Conservation (phyloP, 2,888 invertebrate genomes). For the Entomobrya multifasciata region DNA sequence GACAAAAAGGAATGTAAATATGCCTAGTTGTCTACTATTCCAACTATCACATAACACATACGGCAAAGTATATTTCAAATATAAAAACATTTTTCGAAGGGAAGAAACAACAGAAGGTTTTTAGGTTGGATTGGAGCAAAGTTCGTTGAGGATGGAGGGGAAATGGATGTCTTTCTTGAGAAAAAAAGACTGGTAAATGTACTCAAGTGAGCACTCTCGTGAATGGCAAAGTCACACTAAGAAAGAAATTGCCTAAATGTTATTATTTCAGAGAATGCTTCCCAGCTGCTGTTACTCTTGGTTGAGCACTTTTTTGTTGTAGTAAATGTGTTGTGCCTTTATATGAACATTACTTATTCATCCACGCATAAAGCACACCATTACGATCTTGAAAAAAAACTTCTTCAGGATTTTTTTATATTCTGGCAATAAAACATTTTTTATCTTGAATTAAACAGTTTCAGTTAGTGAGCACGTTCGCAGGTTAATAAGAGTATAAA, state of each 20-base stretch:
- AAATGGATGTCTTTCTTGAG: slow-evolving; percentile 47
- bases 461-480: slow-evolving; percentile 50
- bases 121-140: slow-evolving; percentile 39
- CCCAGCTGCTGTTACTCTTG: slow-evolving; percentile 63
- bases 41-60: no score
- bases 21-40: no score
- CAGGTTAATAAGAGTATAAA: slow-evolving; percentile 34
- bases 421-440: slow-evolving; percentile 49
- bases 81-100: no score
- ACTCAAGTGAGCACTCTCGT: no score
- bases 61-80: no score
- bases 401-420: slow-evolving; percentile 10
- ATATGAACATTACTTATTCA: slow-evolving; percentile 52
- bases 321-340: slow-evolving; percentile 28
- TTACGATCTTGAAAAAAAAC: slow-evolving; percentile 23
- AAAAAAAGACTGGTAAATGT: slow-evolving; percentile 37
- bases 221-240: slow-evolving; percentile 37
- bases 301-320: slow-evolving; percentile 49
- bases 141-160: slow-evolving; percentile 30
- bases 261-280: slow-evolving; percentile 43
- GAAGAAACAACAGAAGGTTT: no score
- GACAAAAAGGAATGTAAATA: no score
- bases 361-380: slow-evolving; percentile 49
- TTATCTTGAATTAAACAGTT: slow-evolving; percentile 61
- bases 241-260: slow-evolving; percentile 55